Evolutionary conservation across 2,888 invertebrate genomes (phyloP).

Genomic region (Bugula neritina): DNA sequence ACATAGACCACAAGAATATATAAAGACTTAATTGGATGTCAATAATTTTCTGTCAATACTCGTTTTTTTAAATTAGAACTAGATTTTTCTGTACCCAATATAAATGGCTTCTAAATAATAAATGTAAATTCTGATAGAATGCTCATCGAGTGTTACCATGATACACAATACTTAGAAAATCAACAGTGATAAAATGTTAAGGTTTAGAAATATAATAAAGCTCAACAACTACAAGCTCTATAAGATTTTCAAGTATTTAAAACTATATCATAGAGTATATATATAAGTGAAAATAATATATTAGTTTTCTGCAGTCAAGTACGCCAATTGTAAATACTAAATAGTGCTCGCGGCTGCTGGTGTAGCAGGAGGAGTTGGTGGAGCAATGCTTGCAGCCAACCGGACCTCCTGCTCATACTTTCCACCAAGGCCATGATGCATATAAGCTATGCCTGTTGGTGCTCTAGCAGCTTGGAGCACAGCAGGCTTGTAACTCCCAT

Average conservation of each 20-base stretch:
- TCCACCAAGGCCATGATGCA: neutral
- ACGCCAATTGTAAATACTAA: neutral
- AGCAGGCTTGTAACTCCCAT: neutral
- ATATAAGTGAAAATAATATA: neutral
- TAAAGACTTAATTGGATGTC: too few species aligned
- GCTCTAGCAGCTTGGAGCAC: neutral
- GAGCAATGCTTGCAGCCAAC: slow-evolving; percentile 14
- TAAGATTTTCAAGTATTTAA: neutral
- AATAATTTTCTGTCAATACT: too few species aligned
- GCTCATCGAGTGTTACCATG: too few species aligned
- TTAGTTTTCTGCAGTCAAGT: neutral
- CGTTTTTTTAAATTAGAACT: too few species aligned
- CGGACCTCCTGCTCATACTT: slow-evolving; percentile 3
- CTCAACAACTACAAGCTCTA: neutral
- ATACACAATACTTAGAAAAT: neutral
- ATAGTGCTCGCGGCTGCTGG: neutral
- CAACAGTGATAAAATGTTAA: neutral
- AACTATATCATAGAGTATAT: neutral
- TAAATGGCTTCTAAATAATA: too few species aligned
- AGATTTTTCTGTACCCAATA: too few species aligned
- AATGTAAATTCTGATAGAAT: too few species aligned
- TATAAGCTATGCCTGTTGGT: neutral
- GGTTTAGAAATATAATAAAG: neutral
- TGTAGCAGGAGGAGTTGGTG: slow-evolving; percentile 13
- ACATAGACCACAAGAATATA: too few species aligned